A percentile compares a stretch with the other conserved stretches of the same genome.
Evolutionary conservation across 2,113 vertebrate species (phyloP).

Genomic region (Erinaceus europaeus): DNA sequence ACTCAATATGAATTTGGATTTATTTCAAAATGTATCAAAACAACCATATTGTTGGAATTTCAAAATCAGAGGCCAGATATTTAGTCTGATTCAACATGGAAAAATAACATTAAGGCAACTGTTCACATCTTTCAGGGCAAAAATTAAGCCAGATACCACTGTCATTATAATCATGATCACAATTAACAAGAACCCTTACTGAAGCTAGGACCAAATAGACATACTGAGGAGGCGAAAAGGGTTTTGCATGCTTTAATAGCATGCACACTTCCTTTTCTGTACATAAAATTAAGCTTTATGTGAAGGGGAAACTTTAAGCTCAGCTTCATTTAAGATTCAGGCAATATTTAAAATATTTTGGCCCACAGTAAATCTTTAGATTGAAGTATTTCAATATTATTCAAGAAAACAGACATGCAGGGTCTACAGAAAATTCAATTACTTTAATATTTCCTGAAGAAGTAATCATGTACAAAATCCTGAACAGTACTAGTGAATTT

Average conservation of each 20-base stretch:
- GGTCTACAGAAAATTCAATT: conserved; percentile 26
- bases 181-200: conserved; percentile 3
- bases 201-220: conserved; percentile 12
- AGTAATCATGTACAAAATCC: not conserved
- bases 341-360: conserved; percentile 48
- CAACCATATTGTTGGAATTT: not conserved
- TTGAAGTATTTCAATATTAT: not conserved
- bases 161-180: conserved; percentile 13
- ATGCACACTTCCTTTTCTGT: not conserved
- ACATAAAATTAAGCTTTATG: conserved; percentile 26
- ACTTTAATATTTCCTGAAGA: not conserved
- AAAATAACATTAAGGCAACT: conserved; percentile 35
- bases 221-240: not conserved
- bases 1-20: conserved; percentile 7
- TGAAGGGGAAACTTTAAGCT: conserved; percentile 19
- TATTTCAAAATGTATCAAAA: not conserved
- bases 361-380: conserved; percentile 20
- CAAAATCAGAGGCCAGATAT: conserved; percentile 8
- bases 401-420: not conserved
- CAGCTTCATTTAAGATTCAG: conserved; percentile 13
- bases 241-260: not conserved
- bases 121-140: not conserved
- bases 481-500: not conserved
- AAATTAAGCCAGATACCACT: not conserved
- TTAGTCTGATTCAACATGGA: not conserved